Conservation (phyloP, 92 coral and sea anemone species). For the Actinostola sp. region DNA sequence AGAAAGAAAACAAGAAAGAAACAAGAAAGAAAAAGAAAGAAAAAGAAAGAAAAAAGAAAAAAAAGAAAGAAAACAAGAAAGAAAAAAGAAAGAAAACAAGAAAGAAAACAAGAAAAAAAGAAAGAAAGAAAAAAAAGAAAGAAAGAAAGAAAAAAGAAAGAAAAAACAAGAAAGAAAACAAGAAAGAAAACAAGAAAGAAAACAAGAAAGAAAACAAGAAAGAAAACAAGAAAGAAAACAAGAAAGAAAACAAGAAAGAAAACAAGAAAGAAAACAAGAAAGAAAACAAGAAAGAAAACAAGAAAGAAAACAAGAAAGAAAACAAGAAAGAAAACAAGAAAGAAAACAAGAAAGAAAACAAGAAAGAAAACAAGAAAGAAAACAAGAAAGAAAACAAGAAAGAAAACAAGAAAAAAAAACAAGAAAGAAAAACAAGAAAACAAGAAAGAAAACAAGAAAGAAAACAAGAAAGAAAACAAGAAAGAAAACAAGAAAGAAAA, state of each 20-base stretch:
- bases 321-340: neutral
- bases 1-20: neutral
- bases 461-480: neutral
- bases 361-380: neutral
- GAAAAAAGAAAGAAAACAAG: too few relatives aligned
- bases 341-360: neutral
- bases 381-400: neutral
- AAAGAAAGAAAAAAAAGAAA: too few relatives aligned
- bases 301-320: neutral
- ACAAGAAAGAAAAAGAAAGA: neutral
- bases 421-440: neutral
- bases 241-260: neutral
- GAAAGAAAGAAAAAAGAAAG: too few relatives aligned
- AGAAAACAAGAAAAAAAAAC: too few relatives aligned
- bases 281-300: neutral
- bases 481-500: too few relatives aligned
- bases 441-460: too few relatives aligned
- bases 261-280: too few relatives aligned
- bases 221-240: neutral
- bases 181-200: neutral
- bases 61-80: neutral
- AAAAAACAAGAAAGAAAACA: neutral
- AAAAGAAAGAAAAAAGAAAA: neutral
- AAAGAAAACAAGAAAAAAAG: too few relatives aligned
- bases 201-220: neutral